A percentile compares a stretch with the other conserved stretches of the same genome.
phyloP scores from a whole-genome alignment of 2,113 vertebrate genomes.

The Atherinomorus stipes region DNA sequence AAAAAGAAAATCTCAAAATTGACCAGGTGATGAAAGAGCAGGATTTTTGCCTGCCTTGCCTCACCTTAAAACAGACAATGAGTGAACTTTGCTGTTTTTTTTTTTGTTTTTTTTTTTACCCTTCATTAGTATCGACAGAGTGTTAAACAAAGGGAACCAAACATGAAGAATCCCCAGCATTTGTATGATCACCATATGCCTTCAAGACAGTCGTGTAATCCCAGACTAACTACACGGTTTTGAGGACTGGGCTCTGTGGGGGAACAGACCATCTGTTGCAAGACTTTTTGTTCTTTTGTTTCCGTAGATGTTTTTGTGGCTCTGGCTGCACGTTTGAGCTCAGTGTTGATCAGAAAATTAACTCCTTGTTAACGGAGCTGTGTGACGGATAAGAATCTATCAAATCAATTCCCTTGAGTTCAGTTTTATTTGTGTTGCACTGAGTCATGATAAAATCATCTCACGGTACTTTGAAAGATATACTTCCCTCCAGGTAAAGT shows the following conservation, averaged over 20 bases:
- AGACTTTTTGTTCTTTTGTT: constrained; percentile 8
- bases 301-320: background rate
- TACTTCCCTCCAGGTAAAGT: no score
- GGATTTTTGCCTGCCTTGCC: no score
- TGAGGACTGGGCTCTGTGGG: constrained; percentile 6
- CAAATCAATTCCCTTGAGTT: no score
- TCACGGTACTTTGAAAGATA: no score
- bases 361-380: background rate
- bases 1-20: no score
- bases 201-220: constrained; percentile 2
- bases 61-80: background rate
- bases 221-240: background rate
- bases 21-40: no score
- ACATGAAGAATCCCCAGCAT: background rate
- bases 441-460: no score
- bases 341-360: background rate
- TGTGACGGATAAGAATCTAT: no score
- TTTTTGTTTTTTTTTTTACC: background rate
- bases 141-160: background rate
- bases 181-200: constrained; percentile 5
- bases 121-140: background rate
- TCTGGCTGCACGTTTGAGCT: background rate
- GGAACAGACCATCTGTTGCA: constrained; percentile 10
- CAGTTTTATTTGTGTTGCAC: no score
- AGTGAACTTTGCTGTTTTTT: background rate